A percentile compares a stretch with the other conserved stretches of the same genome.
Evolutionary conservation across 2,797 vertebrate species (phyloP).

Genomic region (Megalops cyprinoides): DNA sequence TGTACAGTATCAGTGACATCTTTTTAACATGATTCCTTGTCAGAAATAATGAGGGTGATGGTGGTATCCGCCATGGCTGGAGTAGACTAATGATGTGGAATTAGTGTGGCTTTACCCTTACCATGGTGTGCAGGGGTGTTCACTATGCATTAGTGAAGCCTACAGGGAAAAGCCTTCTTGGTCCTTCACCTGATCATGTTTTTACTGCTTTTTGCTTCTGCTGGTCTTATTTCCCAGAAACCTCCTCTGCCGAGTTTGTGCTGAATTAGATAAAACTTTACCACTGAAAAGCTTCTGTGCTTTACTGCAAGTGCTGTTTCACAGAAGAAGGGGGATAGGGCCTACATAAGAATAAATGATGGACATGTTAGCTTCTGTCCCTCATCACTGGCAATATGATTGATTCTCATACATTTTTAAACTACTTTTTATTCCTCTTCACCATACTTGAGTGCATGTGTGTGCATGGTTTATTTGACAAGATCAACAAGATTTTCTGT

Average conservation of each 20-base stretch:
- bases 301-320: not conserved
- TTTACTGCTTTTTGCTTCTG: conserved; percentile 17
- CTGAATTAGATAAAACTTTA: not conserved
- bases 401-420: conserved; percentile 40
- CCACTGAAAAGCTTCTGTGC: not conserved
- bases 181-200: not conserved
- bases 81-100: not conserved
- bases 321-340: conserved; percentile 2
- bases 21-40: not conserved
- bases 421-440: conserved; percentile 18
- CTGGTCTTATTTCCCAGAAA: not conserved
- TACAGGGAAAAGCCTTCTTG: not conserved
- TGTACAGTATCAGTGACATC: not conserved
- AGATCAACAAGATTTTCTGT: not conserved
- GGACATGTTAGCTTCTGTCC: conserved; percentile 17
- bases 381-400: conserved; percentile 14
- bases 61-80: not conserved
- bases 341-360: conserved; percentile 26
- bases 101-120: not conserved
- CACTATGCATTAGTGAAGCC: not conserved
- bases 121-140: not conserved
- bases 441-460: conserved; percentile 28
- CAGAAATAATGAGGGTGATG: not conserved
- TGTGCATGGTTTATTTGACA: not conserved
- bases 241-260: no score